Evolutionary conservation across 2,113 vertebrate species (phyloP), one percentile per base, ranked within the genome.

Genomic region (Ondatra zibethicus): DNA sequence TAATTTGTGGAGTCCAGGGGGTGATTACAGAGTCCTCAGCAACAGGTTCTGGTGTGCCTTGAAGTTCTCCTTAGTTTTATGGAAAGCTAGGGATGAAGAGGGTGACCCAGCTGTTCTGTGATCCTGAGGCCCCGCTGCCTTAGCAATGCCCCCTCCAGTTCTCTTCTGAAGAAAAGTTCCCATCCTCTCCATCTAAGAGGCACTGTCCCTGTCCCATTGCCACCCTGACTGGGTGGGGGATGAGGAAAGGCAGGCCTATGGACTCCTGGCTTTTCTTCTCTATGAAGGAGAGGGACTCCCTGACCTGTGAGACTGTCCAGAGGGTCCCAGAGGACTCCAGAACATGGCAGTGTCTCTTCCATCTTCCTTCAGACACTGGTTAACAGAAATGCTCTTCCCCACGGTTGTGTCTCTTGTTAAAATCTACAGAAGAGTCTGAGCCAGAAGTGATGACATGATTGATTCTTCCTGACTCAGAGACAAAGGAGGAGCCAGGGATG

Each of bases 141-240:
- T 50, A 8, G 39, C 2, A 3, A 11, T 1, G 0, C 17, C 36
- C 42, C 80, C 42, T 65, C 76, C 77, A 50, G 63, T 52, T 66
- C 39, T 91, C 39, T 55, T 36, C 10, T 29, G 39, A 86, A 50
- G 13, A 13, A 65, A 33, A 11, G 23, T 31, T 73, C 29, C 75
- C 36, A 27, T 29, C 23, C 23, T 52, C 3, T 58, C 39, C 68
- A 17, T 66, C 76, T 36, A 27, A 68, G 1, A 0, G 0, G 12
- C 6, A 14, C 13, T 12, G 7, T 55, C 82, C n/a, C 0, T 4
- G 2, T 16, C 27, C 3, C 0, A 0, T 0, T 2, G 12, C 92
- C 5, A 7, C 63, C 75, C 66, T 25, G 23, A 42, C 73, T 39
- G 0, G 33, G 52, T 42, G 21, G 52, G 23, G n/a, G 14, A 3